phyloP scores from a whole-genome alignment of 1,140 invertebrate genomes.

The Bombus waltoni region DNA sequence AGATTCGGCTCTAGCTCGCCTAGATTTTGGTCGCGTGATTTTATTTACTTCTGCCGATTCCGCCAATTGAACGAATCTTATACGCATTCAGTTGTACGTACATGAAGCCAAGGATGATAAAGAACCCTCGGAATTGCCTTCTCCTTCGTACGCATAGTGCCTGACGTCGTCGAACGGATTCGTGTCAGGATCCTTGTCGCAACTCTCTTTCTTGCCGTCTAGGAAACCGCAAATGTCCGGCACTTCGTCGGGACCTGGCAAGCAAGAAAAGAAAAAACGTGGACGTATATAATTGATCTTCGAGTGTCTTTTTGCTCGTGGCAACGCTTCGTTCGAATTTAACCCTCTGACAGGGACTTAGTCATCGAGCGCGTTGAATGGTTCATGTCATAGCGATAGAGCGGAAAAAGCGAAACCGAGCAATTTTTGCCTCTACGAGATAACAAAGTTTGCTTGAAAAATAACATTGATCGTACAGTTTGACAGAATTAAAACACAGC shows the following conservation, averaged over 20 bases:
- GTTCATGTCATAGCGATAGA: too few species aligned
- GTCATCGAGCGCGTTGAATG: too few species aligned
- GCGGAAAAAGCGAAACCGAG: too few species aligned
- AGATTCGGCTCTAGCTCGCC: not conserved
- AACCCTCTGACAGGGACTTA: too few species aligned
- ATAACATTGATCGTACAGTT: too few species aligned
- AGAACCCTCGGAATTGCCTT: constrained; percentile 95
- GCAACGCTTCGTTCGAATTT: too few species aligned
- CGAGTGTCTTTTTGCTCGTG: too few species aligned
- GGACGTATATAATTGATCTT: not conserved
- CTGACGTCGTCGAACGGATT: constrained; percentile 97
- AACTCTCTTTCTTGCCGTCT: constrained; percentile 93
- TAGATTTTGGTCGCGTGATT: not conserved
- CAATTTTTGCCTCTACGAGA: too few species aligned
- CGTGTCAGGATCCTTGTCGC: constrained; percentile 94
- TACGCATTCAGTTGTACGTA: constrained; percentile 67
- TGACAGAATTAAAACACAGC: too few species aligned
- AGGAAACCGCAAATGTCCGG: constrained; percentile 96
- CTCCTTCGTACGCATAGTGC: constrained; percentile 98
- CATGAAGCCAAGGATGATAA: constrained; percentile 96
- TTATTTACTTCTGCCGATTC: not conserved
- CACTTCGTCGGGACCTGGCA: constrained; percentile 83
- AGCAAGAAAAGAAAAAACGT: not conserved
- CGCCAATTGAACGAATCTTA: not conserved
- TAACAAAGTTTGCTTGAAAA: too few species aligned